Conservation (phyloP, 2,113 vertebrate species). For the Genyomyrus donnyi region DNA sequence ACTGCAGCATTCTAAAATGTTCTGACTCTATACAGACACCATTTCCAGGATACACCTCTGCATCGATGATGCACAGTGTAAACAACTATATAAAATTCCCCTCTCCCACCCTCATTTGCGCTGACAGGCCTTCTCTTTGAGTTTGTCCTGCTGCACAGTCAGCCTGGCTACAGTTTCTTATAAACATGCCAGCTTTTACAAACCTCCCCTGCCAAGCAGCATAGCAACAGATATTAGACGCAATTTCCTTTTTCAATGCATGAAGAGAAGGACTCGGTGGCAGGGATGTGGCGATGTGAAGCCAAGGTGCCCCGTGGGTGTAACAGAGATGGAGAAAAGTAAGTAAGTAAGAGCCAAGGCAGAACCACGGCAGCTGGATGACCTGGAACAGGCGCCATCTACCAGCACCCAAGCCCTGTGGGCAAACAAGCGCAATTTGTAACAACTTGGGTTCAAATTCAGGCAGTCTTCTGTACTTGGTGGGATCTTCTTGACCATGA, state of each 20-base stretch:
- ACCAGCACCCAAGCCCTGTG: background rate
- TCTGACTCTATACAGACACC: background rate
- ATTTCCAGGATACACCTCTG: background rate
- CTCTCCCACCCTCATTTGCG: background rate
- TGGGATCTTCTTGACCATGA: background rate
- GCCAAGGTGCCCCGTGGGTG: background rate
- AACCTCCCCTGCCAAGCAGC: background rate
- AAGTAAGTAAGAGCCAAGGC: background rate
- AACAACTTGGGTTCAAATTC: background rate
- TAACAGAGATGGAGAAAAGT: background rate
- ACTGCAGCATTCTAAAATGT: background rate
- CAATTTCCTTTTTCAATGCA: background rate
- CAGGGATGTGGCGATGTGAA: background rate
- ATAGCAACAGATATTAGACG: background rate
- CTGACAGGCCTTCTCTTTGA: background rate
- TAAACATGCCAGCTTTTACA: background rate
- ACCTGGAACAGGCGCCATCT: background rate
- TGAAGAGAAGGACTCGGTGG: background rate
- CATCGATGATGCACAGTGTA: background rate
- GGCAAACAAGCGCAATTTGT: background rate
- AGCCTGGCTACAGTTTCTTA: background rate
- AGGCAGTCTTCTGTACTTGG: background rate
- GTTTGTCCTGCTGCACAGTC: background rate
- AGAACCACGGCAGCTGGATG: background rate
- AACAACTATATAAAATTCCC: background rate